Percentiles rank a stretch among this genome's conserved stretches.
Conservation (phyloP, 2,888 invertebrate genomes). For the Gortyna flavago region DNA sequence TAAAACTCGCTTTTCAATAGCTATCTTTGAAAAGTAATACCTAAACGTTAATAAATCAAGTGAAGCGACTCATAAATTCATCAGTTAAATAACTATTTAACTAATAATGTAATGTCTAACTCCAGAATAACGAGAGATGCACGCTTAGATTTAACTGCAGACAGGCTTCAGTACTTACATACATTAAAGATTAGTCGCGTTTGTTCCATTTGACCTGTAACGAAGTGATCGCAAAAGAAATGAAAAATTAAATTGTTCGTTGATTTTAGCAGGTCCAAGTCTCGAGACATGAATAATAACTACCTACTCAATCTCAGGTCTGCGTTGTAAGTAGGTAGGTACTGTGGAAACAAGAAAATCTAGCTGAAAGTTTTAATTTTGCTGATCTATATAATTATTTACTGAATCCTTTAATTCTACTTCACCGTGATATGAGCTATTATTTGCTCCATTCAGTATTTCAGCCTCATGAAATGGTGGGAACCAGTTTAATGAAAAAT, state of each 20-base stretch:
- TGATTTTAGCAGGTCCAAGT: background rate
- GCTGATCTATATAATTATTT: background rate
- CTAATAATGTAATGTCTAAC: conserved; percentile 22
- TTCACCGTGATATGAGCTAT: background rate
- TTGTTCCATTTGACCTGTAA: conserved; percentile 10
- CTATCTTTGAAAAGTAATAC: conserved; percentile 6
- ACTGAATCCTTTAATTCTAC: background rate
- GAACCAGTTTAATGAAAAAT: too few relatives aligned
- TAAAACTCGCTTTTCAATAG: background rate
- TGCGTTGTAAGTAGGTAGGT: background rate
- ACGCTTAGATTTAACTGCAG: conserved; percentile 35
- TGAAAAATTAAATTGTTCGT: background rate
- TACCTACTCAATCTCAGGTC: background rate
- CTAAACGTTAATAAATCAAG: conserved; percentile 34
- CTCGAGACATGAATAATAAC: background rate
- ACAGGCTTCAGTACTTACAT: conserved; percentile 35
- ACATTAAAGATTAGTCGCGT: conserved; percentile 28
- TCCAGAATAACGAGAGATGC: conserved; percentile 26
- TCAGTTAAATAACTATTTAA: conserved; percentile 41
- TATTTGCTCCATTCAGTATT: background rate
- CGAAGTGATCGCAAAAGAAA: conserved; percentile 17
- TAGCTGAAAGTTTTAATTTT: background rate
- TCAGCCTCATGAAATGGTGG: background rate
- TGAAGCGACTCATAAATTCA: conserved; percentile 24
- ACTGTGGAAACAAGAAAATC: background rate